A percentile compares a stretch with the other conserved stretches of the same genome.
Evolutionary conservation across 2,888 invertebrate species (phyloP).

Genomic region (Athalia cordata): DNA sequence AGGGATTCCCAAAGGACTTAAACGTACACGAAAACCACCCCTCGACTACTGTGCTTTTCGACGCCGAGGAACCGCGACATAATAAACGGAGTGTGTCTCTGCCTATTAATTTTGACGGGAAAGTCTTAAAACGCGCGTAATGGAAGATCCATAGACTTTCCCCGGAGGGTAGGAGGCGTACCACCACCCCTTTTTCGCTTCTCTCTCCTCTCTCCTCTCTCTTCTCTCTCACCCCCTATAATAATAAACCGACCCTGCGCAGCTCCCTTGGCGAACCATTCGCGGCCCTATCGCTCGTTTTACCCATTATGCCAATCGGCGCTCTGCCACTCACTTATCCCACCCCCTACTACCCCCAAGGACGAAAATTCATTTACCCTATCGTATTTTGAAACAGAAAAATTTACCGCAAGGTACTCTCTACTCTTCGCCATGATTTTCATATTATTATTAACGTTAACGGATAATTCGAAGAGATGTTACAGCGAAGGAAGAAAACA

Average conservation of each 20-base stretch:
- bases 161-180: neutral
- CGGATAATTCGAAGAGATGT: conserved; percentile 1
- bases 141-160: conserved; percentile 38
- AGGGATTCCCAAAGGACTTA: no score
- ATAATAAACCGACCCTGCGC: neutral
- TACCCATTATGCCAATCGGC: conserved; percentile 44
- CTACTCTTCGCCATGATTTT: neutral
- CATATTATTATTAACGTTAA: conserved; percentile 15
- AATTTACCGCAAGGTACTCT: conserved; percentile 13
- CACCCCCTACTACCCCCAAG: neutral
- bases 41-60: neutral
- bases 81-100: conserved; percentile 30
- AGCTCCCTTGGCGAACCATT: conserved; percentile 32
- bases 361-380: conserved; percentile 39
- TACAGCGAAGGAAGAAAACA: neutral
- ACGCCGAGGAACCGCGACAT: neutral
- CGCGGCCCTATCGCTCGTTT: conserved; percentile 40
- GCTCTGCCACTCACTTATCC: conserved; percentile 42
- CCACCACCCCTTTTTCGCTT: no score
- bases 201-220: neutral
- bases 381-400: conserved; percentile 39
- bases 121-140: conserved; percentile 40
- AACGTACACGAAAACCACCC: neutral
- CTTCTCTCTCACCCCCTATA: conserved; percentile 9
- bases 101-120: conserved; percentile 34